Evolutionary conservation across 1,140 invertebrate genomes (phyloP), one percentile per base, ranked within the genome.

Genomic region (Ceratoteleas bidentatus): DNA sequence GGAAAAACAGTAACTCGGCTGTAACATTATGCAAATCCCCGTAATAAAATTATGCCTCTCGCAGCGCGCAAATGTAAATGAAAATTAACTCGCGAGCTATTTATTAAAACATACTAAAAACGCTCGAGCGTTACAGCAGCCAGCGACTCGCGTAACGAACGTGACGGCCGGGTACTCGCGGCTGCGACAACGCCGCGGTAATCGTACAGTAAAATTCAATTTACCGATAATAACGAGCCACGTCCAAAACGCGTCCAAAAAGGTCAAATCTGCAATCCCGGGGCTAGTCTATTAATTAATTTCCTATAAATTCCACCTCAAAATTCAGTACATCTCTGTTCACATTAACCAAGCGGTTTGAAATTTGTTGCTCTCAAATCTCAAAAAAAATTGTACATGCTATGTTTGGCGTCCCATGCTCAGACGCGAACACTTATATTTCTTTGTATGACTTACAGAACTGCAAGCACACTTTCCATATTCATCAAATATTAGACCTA

Each of bases 231-330:
- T 49, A 13, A 1, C 14, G 36, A 15, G 24, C 38, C 34, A 56
- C 52, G 57, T 57, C 13, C 14, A 34, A 34, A 56, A 65, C 47
- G 14, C 61, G 8, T 43, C 9, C 33, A 38, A n/a, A 16, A 65
- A 65, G 61, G 61, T 53, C 49, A 65, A 33, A 50, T 53, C 49
- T 11, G 34, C 24, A 40, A 53, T 53, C 61, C 40, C 14, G 53
- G 61, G 52, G 53, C 4, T 24, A 24, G 24, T 24, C 24, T 24
- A 24, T 24, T 24, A 24, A 24, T 24, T 24, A 24, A 24, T 24
- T 24, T 24, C 24, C 24, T 24, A 24, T 24, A 24, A 24, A 24
- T 24, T 4, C 24, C 4, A 4, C 24, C 24, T 24, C 24, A 24
- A 24, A 24, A 2, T 24, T 24, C 24, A 24, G 24, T 24, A 24